Conservation (phyloP, 2,113 vertebrate species). For the Crotalus viridis region DNA sequence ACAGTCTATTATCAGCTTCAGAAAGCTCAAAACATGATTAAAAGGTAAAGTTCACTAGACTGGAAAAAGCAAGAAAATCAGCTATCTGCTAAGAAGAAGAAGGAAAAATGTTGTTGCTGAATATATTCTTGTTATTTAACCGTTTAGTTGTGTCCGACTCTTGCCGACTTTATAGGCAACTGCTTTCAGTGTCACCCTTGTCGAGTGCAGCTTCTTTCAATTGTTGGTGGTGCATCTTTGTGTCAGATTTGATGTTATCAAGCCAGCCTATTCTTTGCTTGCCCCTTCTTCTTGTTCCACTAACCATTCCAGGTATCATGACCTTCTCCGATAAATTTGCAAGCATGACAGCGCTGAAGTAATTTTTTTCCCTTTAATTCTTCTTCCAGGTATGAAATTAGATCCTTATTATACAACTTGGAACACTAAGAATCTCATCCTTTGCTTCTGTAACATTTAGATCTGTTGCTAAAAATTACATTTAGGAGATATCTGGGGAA, state of each 20-base stretch:
- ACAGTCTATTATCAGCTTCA: slow-evolving; percentile 4
- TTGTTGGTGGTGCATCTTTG: too few relatives aligned
- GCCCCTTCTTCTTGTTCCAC: too few relatives aligned
- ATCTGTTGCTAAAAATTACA: neutral
- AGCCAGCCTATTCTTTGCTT: too few relatives aligned
- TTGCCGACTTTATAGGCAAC: too few relatives aligned
- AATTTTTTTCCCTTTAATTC: neutral
- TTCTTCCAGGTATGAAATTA: neutral
- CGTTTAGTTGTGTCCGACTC: neutral
- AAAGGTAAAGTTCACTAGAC: neutral
- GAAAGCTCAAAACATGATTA: neutral
- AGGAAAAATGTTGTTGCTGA: neutral
- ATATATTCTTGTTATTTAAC: neutral
- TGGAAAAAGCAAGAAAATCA: neutral
- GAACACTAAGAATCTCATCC: too few relatives aligned
- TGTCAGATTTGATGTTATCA: too few relatives aligned
- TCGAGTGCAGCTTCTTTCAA: too few relatives aligned
- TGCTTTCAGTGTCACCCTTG: too few relatives aligned
- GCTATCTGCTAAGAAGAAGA: neutral
- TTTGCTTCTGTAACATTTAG: neutral
- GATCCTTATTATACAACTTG: neutral
- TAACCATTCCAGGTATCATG: too few relatives aligned
- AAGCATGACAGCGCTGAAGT: too few relatives aligned
- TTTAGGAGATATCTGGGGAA: neutral
- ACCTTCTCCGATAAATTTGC: too few relatives aligned